Percentiles rank a stretch among this genome's conserved stretches.
phyloP scores from a whole-genome alignment of 2,888 invertebrate species.

The Brachynemurus nebulosus region DNA sequence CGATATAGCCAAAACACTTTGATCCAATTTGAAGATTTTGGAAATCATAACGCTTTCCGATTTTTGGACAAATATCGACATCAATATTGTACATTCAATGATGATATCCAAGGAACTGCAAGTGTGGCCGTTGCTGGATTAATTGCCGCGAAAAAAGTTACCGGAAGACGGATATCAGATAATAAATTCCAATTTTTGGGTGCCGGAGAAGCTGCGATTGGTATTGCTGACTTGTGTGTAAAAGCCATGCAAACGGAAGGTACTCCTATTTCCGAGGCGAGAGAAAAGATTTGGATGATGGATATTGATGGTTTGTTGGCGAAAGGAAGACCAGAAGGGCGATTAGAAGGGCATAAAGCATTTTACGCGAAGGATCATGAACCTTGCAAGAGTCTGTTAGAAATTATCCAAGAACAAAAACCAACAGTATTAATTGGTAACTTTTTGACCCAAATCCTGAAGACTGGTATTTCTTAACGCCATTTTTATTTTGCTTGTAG shows the following conservation, averaged over 20 bases:
- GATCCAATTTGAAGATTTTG: conserved; percentile 85
- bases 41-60: conserved; percentile 91
- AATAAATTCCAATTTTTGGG: conserved; percentile 89
- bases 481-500: too few species aligned
- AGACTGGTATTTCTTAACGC: not conserved
- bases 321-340: conserved; percentile 70
- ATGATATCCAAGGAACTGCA: conserved; percentile 98
- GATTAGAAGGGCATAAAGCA: conserved; percentile 64
- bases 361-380: conserved; percentile 66
- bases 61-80: conserved; percentile 81
- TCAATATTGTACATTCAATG: conserved; percentile 94
- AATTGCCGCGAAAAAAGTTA: conserved; percentile 71
- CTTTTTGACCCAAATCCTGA: not conserved
- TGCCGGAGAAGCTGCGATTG: conserved; percentile 71
- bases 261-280: conserved; percentile 22
- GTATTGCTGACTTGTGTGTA: conserved; percentile 77
- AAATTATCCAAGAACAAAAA: conserved; percentile 66
- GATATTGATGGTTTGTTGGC: conserved; percentile 93
- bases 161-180: conserved; percentile 66
- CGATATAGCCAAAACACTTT: conserved; percentile 78
- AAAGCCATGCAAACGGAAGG: conserved; percentile 91
- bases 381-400: conserved; percentile 62
- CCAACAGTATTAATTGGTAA: conserved; percentile 80
- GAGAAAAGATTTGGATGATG: conserved; percentile 69
- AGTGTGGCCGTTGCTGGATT: conserved; percentile 94